Evolutionary conservation across 2,888 invertebrate species (phyloP).

Genomic region (Lomographa bimaculata): DNA sequence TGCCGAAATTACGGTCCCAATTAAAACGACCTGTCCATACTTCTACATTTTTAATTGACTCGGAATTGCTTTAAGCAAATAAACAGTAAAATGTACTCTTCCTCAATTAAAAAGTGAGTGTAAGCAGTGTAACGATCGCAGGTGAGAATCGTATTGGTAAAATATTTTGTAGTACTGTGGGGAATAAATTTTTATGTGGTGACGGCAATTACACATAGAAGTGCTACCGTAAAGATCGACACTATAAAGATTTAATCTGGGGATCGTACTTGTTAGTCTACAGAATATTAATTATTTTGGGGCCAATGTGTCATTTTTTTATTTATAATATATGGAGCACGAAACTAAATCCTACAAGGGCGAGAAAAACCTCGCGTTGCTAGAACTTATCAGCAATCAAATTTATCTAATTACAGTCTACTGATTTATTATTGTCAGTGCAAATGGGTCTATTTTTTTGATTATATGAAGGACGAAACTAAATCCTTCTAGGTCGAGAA

Average conservation of each 20-base stretch:
- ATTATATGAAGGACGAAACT: no score
- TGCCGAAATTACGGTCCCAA: slow-evolving; percentile 35
- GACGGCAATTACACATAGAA: slow-evolving; percentile 21
- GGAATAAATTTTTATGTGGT: slow-evolving; percentile 24
- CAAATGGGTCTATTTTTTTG: no score
- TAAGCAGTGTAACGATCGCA: slow-evolving; percentile 29
- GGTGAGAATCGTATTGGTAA: slow-evolving; percentile 31
- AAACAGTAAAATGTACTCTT: slow-evolving; percentile 34
- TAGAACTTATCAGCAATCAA: no score
- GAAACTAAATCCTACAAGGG: no score
- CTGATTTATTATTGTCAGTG: no score
- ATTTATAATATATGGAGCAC: no score
- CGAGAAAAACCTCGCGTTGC: no score
- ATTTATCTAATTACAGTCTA: no score
- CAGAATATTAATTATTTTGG: no score
- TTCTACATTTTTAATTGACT: slow-evolving; percentile 34
- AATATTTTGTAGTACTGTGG: slow-evolving; percentile 26
- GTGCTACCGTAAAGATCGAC: slow-evolving; percentile 19
- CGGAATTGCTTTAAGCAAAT: slow-evolving; percentile 33
- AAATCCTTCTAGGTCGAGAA: no score
- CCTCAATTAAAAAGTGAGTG: slow-evolving; percentile 34
- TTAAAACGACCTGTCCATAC: slow-evolving; percentile 32
- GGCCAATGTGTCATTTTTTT: no score
- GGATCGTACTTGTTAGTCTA: slow-evolving; percentile 5
- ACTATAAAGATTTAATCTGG: slow-evolving; percentile 10